phyloP scores from a whole-genome alignment of 1,140 invertebrate genomes.

The Lepeophtheirus salmonis region DNA sequence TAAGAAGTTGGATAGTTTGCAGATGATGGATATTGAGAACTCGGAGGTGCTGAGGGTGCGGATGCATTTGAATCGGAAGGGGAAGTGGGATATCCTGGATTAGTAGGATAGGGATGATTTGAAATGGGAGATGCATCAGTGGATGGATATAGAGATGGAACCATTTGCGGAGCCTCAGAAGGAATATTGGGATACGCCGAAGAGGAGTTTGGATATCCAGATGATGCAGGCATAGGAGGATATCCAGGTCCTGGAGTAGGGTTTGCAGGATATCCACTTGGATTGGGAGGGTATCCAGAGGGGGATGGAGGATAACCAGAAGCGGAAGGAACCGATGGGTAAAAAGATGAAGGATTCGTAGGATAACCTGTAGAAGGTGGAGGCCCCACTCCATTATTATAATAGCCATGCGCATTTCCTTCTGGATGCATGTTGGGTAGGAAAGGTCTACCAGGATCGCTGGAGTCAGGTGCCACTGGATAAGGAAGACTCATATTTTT shows the following conservation, averaged over 20 bases:
- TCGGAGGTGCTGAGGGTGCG: too few species aligned
- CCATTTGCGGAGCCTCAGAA: not conserved
- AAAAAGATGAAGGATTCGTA: not conserved
- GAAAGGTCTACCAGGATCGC: not conserved
- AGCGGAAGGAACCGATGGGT: not conserved
- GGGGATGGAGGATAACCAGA: not conserved
- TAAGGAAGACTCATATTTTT: not conserved
- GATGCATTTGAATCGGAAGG: too few species aligned
- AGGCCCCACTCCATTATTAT: not conserved
- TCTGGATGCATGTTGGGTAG: not conserved
- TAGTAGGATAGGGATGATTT: not conserved
- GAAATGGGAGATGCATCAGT: not conserved
- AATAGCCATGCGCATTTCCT: not conserved
- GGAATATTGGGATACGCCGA: too few species aligned
- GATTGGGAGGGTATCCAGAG: not conserved
- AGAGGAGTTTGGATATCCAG: not conserved
- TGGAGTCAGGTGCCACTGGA: not conserved
- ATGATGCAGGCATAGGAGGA: not conserved
- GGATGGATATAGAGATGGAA: not conserved
- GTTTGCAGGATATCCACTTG: not conserved
- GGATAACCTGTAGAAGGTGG: not conserved
- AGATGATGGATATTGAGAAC: not conserved
- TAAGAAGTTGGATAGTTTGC: not conserved
- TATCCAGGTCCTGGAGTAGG: not conserved
- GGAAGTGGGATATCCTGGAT: too few species aligned